Base-by-base conservation (phyloP, 2,113 vertebrate genomes). In the Centrocercus urophasianus region DNA sequence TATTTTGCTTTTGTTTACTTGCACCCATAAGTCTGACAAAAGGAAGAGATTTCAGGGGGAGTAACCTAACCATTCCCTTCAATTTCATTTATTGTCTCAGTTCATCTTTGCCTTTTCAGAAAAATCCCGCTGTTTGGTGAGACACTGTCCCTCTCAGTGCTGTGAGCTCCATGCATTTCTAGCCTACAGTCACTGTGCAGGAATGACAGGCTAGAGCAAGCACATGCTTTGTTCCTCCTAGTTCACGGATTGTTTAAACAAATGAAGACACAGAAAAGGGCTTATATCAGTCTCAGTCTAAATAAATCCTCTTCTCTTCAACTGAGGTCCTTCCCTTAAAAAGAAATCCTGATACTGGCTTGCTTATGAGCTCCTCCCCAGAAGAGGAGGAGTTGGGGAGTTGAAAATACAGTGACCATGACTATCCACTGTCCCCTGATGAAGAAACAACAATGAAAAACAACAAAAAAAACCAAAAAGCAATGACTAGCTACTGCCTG, bases 161-260 rank as follows among this genome's bases (percentile, higher is more conserved):
- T 45, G 24, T 70, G 40, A 66, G 32, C 52, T 47, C 52, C 6
- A 24, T 0, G 1, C 0, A 0, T 50, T 77, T 75, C 63, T 65
- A 69, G 28, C 43, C 54, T 28, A 42, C 0, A 88, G 65, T 3
- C 57, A 50, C 28, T 54, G 54, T 9, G n/a, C 40, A 66, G 59
- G 54, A 72, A 72, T 2, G 21, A 78, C 45, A 78, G 38, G 74
- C 57, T 48, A 36, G 27, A 76, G 57, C 43, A 76, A 45, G 57
- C 13, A 27, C 69, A 61, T 13, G 48, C 22, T 24, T 78, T 73
- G 40, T 13, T 87, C 50, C 74, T 82, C n/a, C 36, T 67, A 66
- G 63, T 5, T 86, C 47, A 89, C 48, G 73, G 54, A 54, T 82
- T 87, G 96, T 95, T 93, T 89, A 89, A 89, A 76, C 40, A 73